These are phyloP conservation scores for Heliconius hewitsoni DNA, from an alignment of 1,140 invertebrate genomes.

Conservation along the genomic window DNA sequence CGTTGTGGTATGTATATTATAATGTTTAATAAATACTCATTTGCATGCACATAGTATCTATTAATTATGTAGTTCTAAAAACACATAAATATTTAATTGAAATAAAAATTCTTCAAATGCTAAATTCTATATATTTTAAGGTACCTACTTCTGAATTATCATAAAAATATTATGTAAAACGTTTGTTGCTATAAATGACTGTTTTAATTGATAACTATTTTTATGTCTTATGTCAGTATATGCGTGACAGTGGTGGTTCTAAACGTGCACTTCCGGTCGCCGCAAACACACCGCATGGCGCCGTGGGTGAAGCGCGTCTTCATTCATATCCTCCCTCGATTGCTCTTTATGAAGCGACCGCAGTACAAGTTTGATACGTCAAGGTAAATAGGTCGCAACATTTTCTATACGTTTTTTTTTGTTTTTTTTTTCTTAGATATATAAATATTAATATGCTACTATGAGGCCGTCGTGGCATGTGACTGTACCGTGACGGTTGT, in stretches of 20 bases:
- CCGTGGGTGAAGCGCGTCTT: slow-evolving; percentile 98
- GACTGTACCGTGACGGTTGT: too few relatives aligned
- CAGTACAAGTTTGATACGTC: slow-evolving; percentile 90
- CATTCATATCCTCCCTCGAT: slow-evolving; percentile 95
- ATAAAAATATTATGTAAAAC: too few relatives aligned
- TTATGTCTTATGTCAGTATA: slow-evolving; percentile 86
- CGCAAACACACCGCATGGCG: slow-evolving; percentile 98
- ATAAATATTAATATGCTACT: neutral
- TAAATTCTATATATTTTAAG: too few relatives aligned
- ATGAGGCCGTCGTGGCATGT: too few relatives aligned
- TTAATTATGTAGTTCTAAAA: too few relatives aligned
- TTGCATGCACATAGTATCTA: too few relatives aligned
- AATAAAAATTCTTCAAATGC: too few relatives aligned
- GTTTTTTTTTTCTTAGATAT: neutral
- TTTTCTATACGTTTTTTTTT: neutral
- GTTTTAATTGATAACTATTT: slow-evolving; percentile 3
- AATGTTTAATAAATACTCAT: too few relatives aligned
- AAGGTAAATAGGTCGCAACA: slow-evolving; percentile 49
- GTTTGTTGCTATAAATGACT: neutral
- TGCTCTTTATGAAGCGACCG: slow-evolving; percentile 95
- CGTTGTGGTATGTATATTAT: too few relatives aligned
- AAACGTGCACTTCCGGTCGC: slow-evolving; percentile 99
- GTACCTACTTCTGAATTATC: too few relatives aligned
- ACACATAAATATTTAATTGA: too few relatives aligned
- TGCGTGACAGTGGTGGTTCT: slow-evolving; percentile 99